Evolutionary conservation across 2,797 vertebrate genomes (phyloP).

Genomic region (Silurus aristotelis): DNA sequence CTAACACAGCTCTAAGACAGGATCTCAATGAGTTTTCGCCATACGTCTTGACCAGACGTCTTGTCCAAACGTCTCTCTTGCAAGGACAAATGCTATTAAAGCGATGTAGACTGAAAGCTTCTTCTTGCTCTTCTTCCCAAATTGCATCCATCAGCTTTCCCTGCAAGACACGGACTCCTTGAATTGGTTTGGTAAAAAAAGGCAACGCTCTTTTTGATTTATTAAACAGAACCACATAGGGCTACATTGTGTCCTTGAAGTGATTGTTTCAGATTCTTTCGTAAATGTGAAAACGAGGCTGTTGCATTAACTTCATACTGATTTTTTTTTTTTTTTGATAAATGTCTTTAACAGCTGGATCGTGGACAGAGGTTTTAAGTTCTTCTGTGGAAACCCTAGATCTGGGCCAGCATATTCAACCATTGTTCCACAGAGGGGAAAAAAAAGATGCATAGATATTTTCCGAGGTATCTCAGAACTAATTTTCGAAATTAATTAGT

Average conservation of each 20-base stretch:
- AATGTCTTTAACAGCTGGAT: constrained; percentile 39
- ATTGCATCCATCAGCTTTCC: constrained; percentile 56
- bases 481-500: constrained; percentile 39
- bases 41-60: not conserved
- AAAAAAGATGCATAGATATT: constrained; percentile 18
- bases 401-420: constrained; percentile 41
- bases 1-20: constrained; percentile 13
- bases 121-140: constrained; percentile 40
- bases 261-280: constrained; percentile 33
- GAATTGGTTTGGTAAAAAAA: constrained; percentile 56
- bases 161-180: constrained; percentile 42
- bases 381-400: not conserved
- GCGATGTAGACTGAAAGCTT: constrained; percentile 29
- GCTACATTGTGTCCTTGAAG: constrained; percentile 42
- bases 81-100: constrained; percentile 44
- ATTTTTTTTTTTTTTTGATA: constrained; percentile 23
- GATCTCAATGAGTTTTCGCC: not conserved
- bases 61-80: constrained; percentile 4
- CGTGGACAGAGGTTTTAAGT: not conserved
- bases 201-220: constrained; percentile 45
- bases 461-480: constrained; percentile 41
- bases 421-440: constrained; percentile 38
- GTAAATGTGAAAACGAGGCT: constrained; percentile 47
- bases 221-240: constrained; percentile 43
- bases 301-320: constrained; percentile 42